phyloP scores from a whole-genome alignment of 2,113 vertebrate genomes.

The Platysteira castanea region DNA sequence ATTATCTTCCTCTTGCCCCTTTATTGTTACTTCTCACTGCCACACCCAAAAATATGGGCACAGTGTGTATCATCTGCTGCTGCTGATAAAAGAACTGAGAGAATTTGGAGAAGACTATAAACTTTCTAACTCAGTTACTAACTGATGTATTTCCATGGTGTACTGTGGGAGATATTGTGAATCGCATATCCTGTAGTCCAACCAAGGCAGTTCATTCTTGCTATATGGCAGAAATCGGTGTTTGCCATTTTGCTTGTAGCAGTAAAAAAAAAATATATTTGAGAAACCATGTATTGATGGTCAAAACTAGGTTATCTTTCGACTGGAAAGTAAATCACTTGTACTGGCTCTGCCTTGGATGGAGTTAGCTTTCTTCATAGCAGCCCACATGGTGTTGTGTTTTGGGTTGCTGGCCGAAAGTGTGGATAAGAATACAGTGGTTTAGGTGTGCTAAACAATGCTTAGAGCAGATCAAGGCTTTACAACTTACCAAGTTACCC shows the following conservation, averaged over 20 bases:
- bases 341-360: background rate
- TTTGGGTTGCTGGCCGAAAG: background rate
- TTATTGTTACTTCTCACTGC: background rate
- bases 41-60: accelerated
- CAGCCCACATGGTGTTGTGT: background rate
- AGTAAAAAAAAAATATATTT: background rate
- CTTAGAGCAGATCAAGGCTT: background rate
- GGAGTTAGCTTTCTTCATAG: background rate
- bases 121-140: background rate
- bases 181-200: background rate
- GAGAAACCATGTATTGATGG: background rate
- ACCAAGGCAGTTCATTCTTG: background rate
- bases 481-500: background rate
- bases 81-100: background rate
- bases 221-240: background rate
- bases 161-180: background rate
- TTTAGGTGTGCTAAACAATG: background rate
- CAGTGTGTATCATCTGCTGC: background rate
- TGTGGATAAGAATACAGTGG: too few relatives aligned
- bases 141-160: background rate
- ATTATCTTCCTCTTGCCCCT: background rate
- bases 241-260: background rate
- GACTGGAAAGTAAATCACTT: background rate
- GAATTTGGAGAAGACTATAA: background rate
- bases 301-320: background rate